phyloP scores from a whole-genome alignment of 2,797 vertebrate genomes.

The Pipistrellus pygmaeus region DNA sequence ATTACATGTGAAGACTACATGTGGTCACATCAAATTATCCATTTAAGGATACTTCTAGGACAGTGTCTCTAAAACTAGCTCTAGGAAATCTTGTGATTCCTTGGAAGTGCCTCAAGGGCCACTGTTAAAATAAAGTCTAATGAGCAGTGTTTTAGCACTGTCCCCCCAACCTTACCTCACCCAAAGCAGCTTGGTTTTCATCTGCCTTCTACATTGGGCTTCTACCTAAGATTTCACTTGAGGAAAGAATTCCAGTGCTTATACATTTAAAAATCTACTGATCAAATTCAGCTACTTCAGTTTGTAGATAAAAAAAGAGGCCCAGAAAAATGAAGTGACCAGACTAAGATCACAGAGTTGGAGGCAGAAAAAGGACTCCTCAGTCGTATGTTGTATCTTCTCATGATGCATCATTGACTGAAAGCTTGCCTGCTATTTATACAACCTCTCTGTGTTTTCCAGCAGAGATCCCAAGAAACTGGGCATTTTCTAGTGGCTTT shows the following conservation, averaged over 20 bases:
- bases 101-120: background rate
- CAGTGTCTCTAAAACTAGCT: background rate
- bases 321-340: background rate
- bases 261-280: background rate
- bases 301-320: background rate
- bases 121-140: background rate
- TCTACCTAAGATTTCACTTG: background rate
- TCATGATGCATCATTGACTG: background rate
- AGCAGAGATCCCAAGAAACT: background rate
- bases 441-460: background rate
- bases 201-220: background rate
- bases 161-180: fast-evolving
- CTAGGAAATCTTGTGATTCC: background rate
- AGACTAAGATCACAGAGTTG: background rate
- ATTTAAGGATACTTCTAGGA: background rate
- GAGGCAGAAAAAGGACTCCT: background rate
- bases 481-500: background rate
- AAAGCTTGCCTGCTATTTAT: background rate
- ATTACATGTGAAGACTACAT: background rate
- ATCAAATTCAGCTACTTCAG: background rate
- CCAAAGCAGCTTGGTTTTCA: background rate
- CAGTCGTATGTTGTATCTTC: background rate
- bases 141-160: background rate
- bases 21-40: background rate
- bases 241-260: background rate